phyloP scores from a whole-genome alignment of 1,140 invertebrate species.

The Anthonomus grandis region DNA sequence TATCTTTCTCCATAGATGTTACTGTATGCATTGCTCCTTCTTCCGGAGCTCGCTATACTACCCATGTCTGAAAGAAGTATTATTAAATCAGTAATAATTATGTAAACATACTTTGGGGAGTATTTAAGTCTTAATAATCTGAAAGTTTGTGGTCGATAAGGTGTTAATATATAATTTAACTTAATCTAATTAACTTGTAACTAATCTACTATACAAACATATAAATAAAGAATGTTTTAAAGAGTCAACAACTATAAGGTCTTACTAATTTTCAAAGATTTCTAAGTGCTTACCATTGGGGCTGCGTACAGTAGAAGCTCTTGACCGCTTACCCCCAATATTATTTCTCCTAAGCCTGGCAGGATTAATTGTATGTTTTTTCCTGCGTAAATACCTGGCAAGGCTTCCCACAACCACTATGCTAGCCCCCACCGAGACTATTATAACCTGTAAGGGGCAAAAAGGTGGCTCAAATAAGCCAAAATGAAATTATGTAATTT shows the following conservation, averaged over 20 bases:
- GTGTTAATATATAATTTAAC: no score
- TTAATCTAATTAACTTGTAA: no score
- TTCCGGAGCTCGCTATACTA: constrained; percentile 44
- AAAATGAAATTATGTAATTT: neutral
- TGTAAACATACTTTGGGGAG: neutral
- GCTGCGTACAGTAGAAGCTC: constrained; percentile 59
- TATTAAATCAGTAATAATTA: neutral
- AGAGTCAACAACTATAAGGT: neutral
- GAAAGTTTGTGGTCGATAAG: no score
- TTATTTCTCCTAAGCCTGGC: constrained; percentile 47
- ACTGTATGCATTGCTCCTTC: constrained; percentile 42
- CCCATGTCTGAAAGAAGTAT: constrained; percentile 41
- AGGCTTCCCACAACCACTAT: constrained; percentile 60
- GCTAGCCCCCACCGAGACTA: constrained; percentile 53
- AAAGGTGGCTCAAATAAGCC: neutral
- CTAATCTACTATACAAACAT: no score
- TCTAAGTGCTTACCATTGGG: constrained; percentile 57
- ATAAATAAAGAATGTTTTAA: neutral
- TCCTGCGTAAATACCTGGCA: constrained; percentile 58
- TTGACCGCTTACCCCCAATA: constrained; percentile 50
- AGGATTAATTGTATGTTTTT: constrained; percentile 53
- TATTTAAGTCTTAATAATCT: no score
- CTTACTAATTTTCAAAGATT: neutral
- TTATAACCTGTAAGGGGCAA: constrained; percentile 45
- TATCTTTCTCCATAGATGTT: constrained; percentile 36